phyloP scores from a whole-genome alignment of 2,797 vertebrate species.

The Propithecus deckenii region DNA sequence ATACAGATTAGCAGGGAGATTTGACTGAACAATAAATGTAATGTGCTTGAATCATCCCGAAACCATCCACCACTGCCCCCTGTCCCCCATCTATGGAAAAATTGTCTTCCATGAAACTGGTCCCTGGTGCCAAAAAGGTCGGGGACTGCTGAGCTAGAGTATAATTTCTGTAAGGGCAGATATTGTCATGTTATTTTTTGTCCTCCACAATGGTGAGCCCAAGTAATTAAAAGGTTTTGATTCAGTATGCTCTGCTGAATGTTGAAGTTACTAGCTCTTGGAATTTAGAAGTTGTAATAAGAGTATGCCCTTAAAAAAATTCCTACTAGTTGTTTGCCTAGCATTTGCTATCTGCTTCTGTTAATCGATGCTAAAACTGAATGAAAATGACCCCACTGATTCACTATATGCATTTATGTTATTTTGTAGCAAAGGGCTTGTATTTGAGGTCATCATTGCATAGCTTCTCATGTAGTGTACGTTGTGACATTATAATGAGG shows the following conservation, averaged over 20 bases:
- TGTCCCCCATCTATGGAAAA: too few species aligned
- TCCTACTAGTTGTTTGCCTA: neutral
- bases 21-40: too few species aligned
- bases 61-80: too few species aligned
- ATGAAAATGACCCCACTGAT: neutral
- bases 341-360: neutral
- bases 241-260: neutral
- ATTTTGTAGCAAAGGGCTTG: neutral
- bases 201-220: neutral
- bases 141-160: neutral
- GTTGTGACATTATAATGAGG: neutral
- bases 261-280: neutral
- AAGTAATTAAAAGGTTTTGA: neutral
- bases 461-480: slow-evolving; percentile 3
- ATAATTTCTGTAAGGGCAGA: neutral
- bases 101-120: too few species aligned
- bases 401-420: neutral
- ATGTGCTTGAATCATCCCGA: too few species aligned
- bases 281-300: neutral
- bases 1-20: too few species aligned
- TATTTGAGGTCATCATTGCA: neutral
- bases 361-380: neutral
- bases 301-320: neutral
- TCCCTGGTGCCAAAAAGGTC: too few species aligned
- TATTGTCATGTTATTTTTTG: neutral